These are phyloP conservation scores for Barbus barbus DNA, from an alignment of 2,113 vertebrate species.

Conservation along the genomic window DNA sequence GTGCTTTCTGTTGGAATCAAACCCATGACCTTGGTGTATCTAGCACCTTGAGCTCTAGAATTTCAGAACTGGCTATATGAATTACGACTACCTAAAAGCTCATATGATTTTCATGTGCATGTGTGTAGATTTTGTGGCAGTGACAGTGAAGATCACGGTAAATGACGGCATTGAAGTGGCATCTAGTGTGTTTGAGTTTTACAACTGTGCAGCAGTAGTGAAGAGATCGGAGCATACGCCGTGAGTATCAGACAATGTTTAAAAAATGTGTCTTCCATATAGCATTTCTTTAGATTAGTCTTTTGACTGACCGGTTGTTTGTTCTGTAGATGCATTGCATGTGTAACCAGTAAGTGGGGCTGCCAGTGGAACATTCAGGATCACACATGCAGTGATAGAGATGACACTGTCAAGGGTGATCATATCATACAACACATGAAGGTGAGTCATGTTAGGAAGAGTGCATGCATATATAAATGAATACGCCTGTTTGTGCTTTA, in stretches of 20 bases:
- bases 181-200: conserved; percentile 84
- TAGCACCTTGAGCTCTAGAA: too few species aligned
- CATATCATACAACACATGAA: conserved; percentile 78
- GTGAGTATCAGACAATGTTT: conserved; percentile 76
- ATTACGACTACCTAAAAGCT: neutral
- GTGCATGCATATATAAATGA: neutral
- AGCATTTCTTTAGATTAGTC: neutral
- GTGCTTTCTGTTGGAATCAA: neutral
- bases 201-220: conserved; percentile 87
- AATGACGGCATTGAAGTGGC: conserved; percentile 75
- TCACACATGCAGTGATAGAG: conserved; percentile 81
- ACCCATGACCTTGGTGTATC: too few species aligned
- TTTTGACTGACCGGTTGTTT: neutral
- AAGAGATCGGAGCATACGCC: conserved; percentile 83
- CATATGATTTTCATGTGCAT: conserved; percentile 24
- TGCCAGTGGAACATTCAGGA: conserved; percentile 88
- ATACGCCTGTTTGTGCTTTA: neutral
- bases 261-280: neutral
- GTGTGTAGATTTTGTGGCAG: conserved; percentile 82
- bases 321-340: conserved; percentile 84
- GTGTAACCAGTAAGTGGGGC: conserved; percentile 88
- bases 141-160: conserved; percentile 76
- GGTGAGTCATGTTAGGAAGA: conserved; percentile 68
- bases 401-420: conserved; percentile 38
- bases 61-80: neutral